Evolutionary conservation across 2,888 invertebrate species (phyloP).

Genomic region (Mesorhabditis sp.): DNA sequence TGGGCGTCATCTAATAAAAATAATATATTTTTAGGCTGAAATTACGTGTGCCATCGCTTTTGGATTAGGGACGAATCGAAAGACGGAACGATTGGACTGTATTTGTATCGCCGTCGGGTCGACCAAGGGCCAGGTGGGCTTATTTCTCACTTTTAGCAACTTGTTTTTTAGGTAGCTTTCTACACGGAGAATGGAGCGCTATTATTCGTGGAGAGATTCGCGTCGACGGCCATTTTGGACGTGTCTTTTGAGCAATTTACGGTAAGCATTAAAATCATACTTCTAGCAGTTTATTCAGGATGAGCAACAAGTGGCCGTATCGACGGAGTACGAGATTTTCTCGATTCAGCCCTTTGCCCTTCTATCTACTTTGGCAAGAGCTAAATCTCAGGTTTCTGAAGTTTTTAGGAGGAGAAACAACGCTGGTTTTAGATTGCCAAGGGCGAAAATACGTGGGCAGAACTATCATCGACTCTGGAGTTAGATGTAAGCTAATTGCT

Average conservation of each 20-base stretch:
- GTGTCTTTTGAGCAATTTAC: constrained; percentile 1
- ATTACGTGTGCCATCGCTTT: constrained; percentile 25
- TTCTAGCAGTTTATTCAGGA: not conserved
- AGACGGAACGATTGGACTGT: constrained; percentile 27
- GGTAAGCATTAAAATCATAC: not conserved
- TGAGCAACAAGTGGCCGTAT: not conserved
- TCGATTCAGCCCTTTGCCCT: not conserved
- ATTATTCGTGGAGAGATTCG: not conserved
- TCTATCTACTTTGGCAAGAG: not conserved
- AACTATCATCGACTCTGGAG: constrained; percentile 39
- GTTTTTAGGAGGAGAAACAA: too few species aligned
- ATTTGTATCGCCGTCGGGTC: constrained; percentile 27
- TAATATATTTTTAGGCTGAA: constrained; percentile 12
- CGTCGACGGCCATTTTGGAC: not conserved
- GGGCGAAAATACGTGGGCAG: constrained; percentile 31
- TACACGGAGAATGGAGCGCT: not conserved
- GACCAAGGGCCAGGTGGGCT: constrained; percentile 23
- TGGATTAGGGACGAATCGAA: constrained; percentile 25
- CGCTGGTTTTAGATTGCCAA: constrained; percentile 35
- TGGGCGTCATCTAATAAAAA: not conserved
- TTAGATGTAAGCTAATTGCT: constrained; percentile 11
- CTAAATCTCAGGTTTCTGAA: not conserved
- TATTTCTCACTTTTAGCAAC: not conserved
- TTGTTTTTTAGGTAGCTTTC: not conserved
- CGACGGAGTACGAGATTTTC: constrained; percentile 4